These are phyloP conservation scores for Anguilla marmorata DNA, from an alignment of 2,797 vertebrate genomes.

Conservation along the genomic window DNA sequence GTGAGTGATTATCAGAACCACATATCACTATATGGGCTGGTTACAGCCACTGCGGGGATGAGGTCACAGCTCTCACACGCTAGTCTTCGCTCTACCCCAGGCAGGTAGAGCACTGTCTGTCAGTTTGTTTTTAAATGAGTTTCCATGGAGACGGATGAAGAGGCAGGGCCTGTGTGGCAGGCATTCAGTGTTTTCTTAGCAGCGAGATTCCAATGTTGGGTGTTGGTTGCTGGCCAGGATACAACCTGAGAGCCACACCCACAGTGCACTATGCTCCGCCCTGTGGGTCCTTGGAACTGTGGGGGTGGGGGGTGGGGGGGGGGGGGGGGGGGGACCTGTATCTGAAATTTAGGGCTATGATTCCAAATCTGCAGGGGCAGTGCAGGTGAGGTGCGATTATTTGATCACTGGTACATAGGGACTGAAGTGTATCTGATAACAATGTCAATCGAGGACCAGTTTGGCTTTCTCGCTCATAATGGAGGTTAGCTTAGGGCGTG, in stretches of 20 bases:
- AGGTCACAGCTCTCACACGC: background rate
- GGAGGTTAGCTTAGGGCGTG: background rate
- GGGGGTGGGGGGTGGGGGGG: background rate
- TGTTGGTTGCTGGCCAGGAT: background rate
- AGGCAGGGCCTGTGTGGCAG: background rate
- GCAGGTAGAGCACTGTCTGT: background rate
- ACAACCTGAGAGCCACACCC: background rate
- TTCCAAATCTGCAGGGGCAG: background rate
- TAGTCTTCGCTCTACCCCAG: background rate
- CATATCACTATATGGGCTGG: background rate
- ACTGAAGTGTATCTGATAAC: background rate
- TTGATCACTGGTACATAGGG: background rate
- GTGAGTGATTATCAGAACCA: background rate
- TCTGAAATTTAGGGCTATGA: background rate
- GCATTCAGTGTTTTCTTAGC: background rate
- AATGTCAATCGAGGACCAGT: background rate
- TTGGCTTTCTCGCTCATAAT: background rate
- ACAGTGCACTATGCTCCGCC: background rate
- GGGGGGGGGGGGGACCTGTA: background rate
- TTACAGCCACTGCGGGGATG: background rate
- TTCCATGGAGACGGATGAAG: background rate
- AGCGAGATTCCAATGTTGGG: conserved; percentile 8
- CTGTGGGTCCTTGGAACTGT: background rate
- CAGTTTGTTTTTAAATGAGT: background rate
- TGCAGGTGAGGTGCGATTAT: background rate